Percentiles rank a stretch among this genome's conserved stretches.
These are phyloP conservation scores for Paraplagusia blochii DNA, from an alignment of 2,113 vertebrate genomes.

Conservation along the genomic window DNA sequence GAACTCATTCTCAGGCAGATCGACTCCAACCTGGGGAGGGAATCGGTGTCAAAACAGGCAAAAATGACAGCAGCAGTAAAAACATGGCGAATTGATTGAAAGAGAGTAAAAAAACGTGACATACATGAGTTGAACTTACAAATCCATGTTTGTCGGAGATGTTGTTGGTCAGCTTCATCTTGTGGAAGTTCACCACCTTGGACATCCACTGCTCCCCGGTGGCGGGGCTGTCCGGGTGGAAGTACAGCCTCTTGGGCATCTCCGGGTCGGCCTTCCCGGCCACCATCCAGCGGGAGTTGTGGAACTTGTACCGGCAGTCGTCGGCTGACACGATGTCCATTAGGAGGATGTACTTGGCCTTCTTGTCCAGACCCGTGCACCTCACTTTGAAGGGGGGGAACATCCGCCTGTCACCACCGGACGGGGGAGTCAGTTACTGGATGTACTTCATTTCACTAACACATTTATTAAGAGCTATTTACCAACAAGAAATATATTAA, in stretches of 20 bases:
- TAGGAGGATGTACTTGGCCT: slow-evolving; percentile 97
- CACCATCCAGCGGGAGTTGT: slow-evolving; percentile 99
- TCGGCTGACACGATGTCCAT: slow-evolving; percentile 99
- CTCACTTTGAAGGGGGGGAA: slow-evolving; percentile 99
- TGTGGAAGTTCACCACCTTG: slow-evolving; percentile 99
- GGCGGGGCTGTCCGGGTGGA: slow-evolving; percentile 98
- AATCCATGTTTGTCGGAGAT: slow-evolving; percentile 99
- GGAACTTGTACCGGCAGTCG: slow-evolving; percentile 99
- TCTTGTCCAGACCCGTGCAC: slow-evolving; percentile 97
- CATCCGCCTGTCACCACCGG: slow-evolving; percentile 84
- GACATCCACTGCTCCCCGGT: slow-evolving; percentile 99
- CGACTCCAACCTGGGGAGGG: no score
- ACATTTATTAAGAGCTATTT: no score
- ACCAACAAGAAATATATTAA: no score
- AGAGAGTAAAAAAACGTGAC: slow-evolving; percentile 60
- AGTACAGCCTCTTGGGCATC: slow-evolving; percentile 99
- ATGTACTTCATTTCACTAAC: no score
- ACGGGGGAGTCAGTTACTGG: neutral
- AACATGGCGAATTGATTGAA: slow-evolving; percentile 42
- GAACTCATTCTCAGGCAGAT: no score
- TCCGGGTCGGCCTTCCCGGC: slow-evolving; percentile 98
- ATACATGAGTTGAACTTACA: slow-evolving; percentile 85
- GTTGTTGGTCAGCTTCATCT: slow-evolving; percentile 99
- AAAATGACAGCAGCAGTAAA: no score
- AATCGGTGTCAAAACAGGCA: no score